Evolutionary conservation across 2,113 vertebrate genomes (phyloP), one percentile per base, ranked within the genome.

Genomic region (Podocnemis expansa): DNA sequence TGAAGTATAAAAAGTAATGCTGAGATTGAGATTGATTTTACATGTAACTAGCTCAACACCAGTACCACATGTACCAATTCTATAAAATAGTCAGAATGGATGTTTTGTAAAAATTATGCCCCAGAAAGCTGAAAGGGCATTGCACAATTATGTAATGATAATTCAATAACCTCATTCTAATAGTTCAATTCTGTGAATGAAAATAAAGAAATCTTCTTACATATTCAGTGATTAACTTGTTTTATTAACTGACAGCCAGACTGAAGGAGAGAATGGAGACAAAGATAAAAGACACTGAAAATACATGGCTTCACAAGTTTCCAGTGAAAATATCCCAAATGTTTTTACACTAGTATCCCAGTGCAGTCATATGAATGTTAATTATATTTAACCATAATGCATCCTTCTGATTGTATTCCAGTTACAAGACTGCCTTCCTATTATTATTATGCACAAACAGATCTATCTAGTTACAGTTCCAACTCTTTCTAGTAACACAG

Each of bases 241-340:
- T 79, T 89, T 16, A 19, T 10, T 81, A 75, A 78, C 1, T 22
- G 81, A 41, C 31, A 85, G 21, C n/a, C 25, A 91, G 31, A 2
- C 0, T 70, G 21, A 95, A 95, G 11, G 13, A 2, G 0, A 16
- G 3, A 87, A 93, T 79, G 89, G 5, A 93, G 56, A 58, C 1
- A 54, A 95, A 93, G 19, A 2, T 10, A 93, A 79, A 19, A 96
- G 70, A 76, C 47, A n/a, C 29, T 85, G 63, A 93, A 78, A 90
- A 13, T 1, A 21, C 70, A 45, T 45, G 12, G 41, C 60, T 88
- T 51, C 51, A n/a, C 80, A n/a, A 63, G 6, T 27, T 89, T 67
- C 84, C 1, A 90, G 24, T 47, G 82, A 95, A 94, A 84, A 0
- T 0, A 89, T 29, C 31, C 10, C 21, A 80, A 79, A 81, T 79